Conservation (phyloP, 1,140 invertebrate genomes). For the Onthophagus taurus region DNA sequence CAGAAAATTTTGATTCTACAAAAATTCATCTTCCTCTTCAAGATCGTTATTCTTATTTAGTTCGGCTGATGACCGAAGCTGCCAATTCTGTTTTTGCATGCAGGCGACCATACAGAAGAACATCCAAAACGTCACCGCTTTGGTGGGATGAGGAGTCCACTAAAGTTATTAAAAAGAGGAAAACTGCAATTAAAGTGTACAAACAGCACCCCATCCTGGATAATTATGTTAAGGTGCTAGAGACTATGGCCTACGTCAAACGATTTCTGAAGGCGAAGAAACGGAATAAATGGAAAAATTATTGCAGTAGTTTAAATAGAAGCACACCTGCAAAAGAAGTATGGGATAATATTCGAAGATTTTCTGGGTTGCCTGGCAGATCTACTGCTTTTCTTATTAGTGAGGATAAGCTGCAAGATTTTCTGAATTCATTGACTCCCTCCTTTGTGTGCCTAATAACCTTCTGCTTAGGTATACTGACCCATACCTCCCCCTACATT, state of each 20-base stretch:
- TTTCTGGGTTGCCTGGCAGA: too few relatives aligned
- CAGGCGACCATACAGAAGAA: slow-evolving; percentile 1
- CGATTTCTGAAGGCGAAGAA: background rate
- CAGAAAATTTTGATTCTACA: background rate
- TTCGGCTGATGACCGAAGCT: background rate
- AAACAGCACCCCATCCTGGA: background rate
- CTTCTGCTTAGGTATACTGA: too few relatives aligned
- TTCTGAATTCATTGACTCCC: too few relatives aligned
- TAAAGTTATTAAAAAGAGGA: slow-evolving; percentile 2
- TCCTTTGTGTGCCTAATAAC: too few relatives aligned
- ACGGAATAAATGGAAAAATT: background rate
- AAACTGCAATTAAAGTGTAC: background rate
- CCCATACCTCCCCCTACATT: too few relatives aligned
- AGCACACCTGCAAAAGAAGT: background rate
- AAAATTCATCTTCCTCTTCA: too few relatives aligned
- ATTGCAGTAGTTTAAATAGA: background rate
- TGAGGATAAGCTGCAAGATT: too few relatives aligned
- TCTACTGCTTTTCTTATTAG: too few relatives aligned
- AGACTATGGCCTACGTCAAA: slow-evolving; percentile 1
- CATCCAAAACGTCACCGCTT: background rate
- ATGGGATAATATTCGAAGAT: background rate
- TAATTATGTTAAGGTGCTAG: background rate
- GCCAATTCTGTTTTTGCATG: background rate
- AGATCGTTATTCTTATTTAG: too few relatives aligned
- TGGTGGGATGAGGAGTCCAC: slow-evolving; percentile 2